phyloP scores from a whole-genome alignment of 1,140 invertebrate species.

The Helicorthomorpha holstii region DNA sequence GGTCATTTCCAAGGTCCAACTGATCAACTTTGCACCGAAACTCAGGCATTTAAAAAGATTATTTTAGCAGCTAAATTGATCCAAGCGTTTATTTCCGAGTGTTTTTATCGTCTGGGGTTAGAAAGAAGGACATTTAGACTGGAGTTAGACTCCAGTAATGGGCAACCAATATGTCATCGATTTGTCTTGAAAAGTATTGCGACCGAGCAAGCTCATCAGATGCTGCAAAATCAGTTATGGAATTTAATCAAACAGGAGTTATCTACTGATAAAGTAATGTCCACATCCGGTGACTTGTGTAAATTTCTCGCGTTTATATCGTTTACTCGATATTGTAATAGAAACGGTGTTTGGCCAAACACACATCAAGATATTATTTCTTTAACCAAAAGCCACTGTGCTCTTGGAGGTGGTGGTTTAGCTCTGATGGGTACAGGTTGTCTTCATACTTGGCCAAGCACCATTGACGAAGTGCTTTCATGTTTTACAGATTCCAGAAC shows the following conservation, averaged over 20 bases:
- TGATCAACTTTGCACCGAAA: constrained; percentile 45
- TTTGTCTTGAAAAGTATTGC: constrained; percentile 48
- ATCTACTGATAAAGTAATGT: constrained; percentile 39
- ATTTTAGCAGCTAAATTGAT: constrained; percentile 57
- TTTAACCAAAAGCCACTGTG: constrained; percentile 63
- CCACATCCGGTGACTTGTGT: constrained; percentile 37
- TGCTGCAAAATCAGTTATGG: constrained; percentile 68
- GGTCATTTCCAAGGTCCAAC: constrained; percentile 59
- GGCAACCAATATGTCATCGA: constrained; percentile 32
- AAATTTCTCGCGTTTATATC: constrained; percentile 81
- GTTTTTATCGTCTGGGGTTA: constrained; percentile 61
- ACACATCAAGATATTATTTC: constrained; percentile 55
- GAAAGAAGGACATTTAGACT: constrained; percentile 65
- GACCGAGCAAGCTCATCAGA: constrained; percentile 46
- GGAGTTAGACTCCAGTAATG: constrained; percentile 28
- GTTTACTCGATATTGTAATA: constrained; percentile 52
- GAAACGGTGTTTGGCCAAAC: constrained; percentile 17
- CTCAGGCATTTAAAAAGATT: constrained; percentile 57
- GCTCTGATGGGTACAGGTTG: constrained; percentile 79
- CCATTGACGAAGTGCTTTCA: constrained; percentile 44
- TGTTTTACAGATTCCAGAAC: constrained; percentile 37
- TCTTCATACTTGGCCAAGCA: constrained; percentile 72
- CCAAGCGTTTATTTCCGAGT: constrained; percentile 73
- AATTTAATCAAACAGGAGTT: constrained; percentile 57
- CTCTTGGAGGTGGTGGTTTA: constrained; percentile 72